Evolutionary conservation across 2,113 vertebrate species (phyloP), one percentile per base, ranked within the genome.

Genomic region (Callocephalon fimbriatum): DNA sequence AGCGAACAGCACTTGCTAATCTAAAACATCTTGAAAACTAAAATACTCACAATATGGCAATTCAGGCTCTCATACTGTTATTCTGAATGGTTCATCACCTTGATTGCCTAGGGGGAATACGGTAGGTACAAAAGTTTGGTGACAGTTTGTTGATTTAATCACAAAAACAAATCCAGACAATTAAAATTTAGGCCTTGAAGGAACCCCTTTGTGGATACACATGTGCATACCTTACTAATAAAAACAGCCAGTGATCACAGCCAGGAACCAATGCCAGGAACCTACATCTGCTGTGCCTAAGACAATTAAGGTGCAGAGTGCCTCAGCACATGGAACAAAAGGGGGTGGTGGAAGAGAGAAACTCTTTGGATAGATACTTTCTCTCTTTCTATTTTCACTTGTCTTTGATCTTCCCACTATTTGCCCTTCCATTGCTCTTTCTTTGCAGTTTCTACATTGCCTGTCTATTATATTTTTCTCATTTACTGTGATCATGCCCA

Each of bases 271-370:
- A 12, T 40, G 22, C 51, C 56, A 92, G 51, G 7, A 85, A 2
- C 0, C 38, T 48, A 45, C 21, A 90, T 35, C 63, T 88, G 51
- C 32, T 2, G 0, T 12, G 31, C 27, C n/a, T 32, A 40, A 56
- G 1, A 45, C 1, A 2, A 47, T 67, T 67, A 16, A 79, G 37
- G 4, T n/a, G 7, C 15, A 79, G 44, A 66, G 13, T 51, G 29
- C 25, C 59, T 73, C 32, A 74, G 18, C 35, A 65, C 44, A 23
- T 15, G 40, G 38, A 86, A 63, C 6, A 79, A 11, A 23, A 78
- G 59, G 42, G 37, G 2, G 1, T 5, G 7, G 1, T 1, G 6
- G 7, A 1, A 2, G 12, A 65, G 54, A 42, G 0, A 48, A 65
- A 9, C 6, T 65, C 26, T 42, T 38, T 32, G 16, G 13, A 9